Base-by-base conservation (phyloP, 2,113 vertebrate species). In the Eptesicus fuscus region DNA sequence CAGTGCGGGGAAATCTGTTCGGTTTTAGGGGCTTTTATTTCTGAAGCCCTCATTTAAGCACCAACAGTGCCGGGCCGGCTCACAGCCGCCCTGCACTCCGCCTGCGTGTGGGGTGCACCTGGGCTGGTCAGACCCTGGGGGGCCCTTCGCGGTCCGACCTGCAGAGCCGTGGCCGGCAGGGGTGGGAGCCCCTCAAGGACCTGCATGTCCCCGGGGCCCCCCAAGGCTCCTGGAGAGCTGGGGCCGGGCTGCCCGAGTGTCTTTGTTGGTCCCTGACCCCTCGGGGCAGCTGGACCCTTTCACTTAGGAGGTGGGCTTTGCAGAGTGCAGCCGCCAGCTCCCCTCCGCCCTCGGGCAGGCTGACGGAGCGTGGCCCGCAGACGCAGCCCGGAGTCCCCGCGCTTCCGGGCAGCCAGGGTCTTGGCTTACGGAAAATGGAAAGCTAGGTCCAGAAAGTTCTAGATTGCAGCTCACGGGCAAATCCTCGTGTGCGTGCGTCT, bases 361-460 rank as follows among this genome's bases (percentile, higher is more conserved):
- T 73, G 87, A 89, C 96, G 96, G 97, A 97, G 94, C 77, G 13
- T 13, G 32, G 77, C 88, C 86, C 77, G 82, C 90, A 47, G 95
- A 94, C 92, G 56, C 91, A 59, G 97, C 37, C 37, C 37, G 37
- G 37, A 2, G 2, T 37, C 37, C 37, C 37, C 37, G 37, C 37
- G 37, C 37, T 4, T 37, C 37, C 2, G 37, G 37, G 97, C 89
- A 96, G 97, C 97, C 88, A 83, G 96, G 95, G 79, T 96, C 97
- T 97, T 98, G 98, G 98, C 98, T 98, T 98, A 98, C 97, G 97
- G 97, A 97, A 97, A 96, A 98, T 96, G 96, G 97, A 96, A 97
- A 97, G 96, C 94, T 96, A 69, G 96, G 96, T 90, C 96, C 97
- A 94, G 97, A 98, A 98, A 98, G 98, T 98, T 98, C 97, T 97